Conservation (phyloP, 2,113 vertebrate species). For the Cettia cetti region DNA sequence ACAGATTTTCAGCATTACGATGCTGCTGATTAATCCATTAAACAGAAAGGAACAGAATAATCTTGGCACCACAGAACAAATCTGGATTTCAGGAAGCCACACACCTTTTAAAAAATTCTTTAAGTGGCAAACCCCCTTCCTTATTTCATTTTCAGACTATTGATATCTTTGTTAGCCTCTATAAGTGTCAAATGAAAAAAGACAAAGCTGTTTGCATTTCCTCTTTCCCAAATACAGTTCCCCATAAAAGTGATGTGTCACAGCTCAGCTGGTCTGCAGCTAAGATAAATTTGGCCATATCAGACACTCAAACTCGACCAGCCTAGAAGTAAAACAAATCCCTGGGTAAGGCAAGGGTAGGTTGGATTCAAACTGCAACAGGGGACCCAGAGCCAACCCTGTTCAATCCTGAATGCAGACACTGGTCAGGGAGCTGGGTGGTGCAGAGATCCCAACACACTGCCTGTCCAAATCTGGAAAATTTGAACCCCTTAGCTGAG, state of each 20-base stretch:
- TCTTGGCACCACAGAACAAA: not conserved
- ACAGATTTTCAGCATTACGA: not conserved
- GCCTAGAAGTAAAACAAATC: not conserved
- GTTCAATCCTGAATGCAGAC: not conserved
- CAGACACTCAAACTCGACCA: not conserved
- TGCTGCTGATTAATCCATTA: not conserved
- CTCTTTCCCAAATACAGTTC: not conserved
- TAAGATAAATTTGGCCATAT: not conserved
- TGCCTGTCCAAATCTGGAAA: not conserved
- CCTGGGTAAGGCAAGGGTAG: not conserved
- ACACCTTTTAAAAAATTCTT: not conserved
- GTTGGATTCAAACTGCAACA: not conserved
- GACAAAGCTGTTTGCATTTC: not conserved
- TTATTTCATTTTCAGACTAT: not conserved
- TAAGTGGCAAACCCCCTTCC: accelerated
- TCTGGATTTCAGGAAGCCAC: not conserved
- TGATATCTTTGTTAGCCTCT: not conserved
- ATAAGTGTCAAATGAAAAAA: not conserved
- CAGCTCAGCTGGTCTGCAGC: not conserved
- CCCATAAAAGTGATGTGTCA: not conserved
- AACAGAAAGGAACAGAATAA: not conserved
- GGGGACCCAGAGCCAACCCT: not conserved
- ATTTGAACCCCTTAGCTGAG: not conserved
- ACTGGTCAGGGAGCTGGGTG: not conserved
- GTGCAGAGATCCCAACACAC: not conserved